Evolutionary conservation across 2,888 invertebrate genomes (phyloP), one percentile per base, ranked within the genome.

Genomic region (Calliopum simillimum): DNA sequence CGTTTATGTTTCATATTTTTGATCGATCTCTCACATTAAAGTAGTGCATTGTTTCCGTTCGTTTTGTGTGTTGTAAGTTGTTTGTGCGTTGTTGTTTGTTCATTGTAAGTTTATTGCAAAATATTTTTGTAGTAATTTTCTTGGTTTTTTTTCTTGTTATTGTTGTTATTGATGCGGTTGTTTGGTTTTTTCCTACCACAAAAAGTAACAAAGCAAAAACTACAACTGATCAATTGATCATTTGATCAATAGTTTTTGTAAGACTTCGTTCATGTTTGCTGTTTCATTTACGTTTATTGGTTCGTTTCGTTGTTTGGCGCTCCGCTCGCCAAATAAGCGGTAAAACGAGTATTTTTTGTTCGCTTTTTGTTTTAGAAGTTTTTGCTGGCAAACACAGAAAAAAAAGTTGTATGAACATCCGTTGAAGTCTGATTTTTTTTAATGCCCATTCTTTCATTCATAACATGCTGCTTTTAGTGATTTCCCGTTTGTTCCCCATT

Each of bases 31-130:
- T 74, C 72, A 68, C 71, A 75, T 75, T 75, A 73, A 74, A 75
- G 73, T 75, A 74, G 73, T 74, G 76, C 74, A 72, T 74, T 75
- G 73, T 75, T 76, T 55, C n/a, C n/a, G 21, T 66, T 23, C 33
- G 33, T 33, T 33, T 8, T 5, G 33, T 33, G 5, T 2, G 2
- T 33, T 6, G 4, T n/a, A n/a, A n/a, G 5, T n/a, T 16, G 33
- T 6, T 33, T 33, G 33, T 8, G 5, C 33, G 61, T 59, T 21
- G 5, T n/a, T 16, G 33, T 6, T 33, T 33, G 33, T 8, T 33
- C 33, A 44, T 59, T 21, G 33, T 8, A 33, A 8, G 33, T 33
- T 67, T 47, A 47, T 58, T 46, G 58, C 47, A 23, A 67, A 44
- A 67, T 46, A 58, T 56, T 67, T 53, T 44, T 56, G 23, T 59